These are phyloP conservation scores for Babyrousa celebensis DNA, from an alignment of 2,797 vertebrate genomes.

Conservation along the genomic window DNA sequence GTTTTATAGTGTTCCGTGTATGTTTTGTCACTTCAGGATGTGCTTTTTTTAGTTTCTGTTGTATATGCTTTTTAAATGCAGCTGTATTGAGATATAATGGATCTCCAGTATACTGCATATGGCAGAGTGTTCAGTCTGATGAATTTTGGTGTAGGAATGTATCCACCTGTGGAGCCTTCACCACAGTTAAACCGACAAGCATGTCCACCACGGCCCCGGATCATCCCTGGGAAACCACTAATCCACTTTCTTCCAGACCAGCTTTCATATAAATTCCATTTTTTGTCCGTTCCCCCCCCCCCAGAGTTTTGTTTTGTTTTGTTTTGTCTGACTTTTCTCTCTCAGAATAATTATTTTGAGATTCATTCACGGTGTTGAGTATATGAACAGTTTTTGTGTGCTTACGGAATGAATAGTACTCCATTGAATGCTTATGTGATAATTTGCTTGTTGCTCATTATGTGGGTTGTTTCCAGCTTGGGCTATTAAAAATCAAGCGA, in stretches of 20 bases:
- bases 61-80: background rate
- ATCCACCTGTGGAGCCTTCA: background rate
- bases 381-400: background rate
- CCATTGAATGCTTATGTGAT: background rate
- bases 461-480: background rate
- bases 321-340: background rate
- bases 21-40: background rate
- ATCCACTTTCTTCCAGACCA: background rate
- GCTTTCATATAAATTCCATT: background rate
- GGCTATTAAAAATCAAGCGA: background rate
- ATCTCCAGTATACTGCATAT: background rate
- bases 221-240: background rate
- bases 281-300: background rate
- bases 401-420: background rate
- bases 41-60: background rate
- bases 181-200: background rate
- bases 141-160: background rate
- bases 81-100: background rate
- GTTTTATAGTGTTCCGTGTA: background rate
- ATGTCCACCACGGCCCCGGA: background rate
- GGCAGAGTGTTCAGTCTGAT: background rate
- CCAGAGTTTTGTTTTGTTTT: background rate
- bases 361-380: background rate
- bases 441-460: background rate
- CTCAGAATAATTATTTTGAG: slow-evolving; percentile 21